A percentile compares a stretch with the other conserved stretches of the same genome.
These are phyloP conservation scores for Pseudomyrmex gracilis DNA, from an alignment of 1,140 invertebrate genomes.

Conservation along the genomic window DNA sequence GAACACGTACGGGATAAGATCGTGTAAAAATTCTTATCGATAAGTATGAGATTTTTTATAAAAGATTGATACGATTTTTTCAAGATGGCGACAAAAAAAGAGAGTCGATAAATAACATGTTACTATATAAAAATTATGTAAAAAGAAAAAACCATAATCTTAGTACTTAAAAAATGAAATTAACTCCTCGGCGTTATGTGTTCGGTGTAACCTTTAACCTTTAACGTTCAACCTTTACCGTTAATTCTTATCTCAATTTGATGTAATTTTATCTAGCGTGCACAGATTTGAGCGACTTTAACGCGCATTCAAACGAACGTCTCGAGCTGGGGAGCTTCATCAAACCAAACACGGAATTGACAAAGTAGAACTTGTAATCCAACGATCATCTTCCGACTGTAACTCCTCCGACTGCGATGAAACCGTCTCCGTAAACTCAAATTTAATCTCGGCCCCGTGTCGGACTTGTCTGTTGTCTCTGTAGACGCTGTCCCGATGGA, in stretches of 20 bases:
- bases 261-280: not conserved
- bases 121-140: no score
- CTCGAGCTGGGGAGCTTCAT: not conserved
- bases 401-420: not conserved
- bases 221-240: no score
- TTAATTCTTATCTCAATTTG: not conserved
- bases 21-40: no score
- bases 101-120: no score
- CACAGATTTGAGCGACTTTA: not conserved
- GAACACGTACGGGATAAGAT: not conserved
- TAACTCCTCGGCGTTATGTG: no score
- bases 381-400: not conserved
- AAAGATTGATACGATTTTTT: no score
- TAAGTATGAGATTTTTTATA: no score
- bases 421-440: constrained; percentile 24
- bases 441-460: constrained; percentile 27
- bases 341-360: not conserved
- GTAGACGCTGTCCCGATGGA: not conserved
- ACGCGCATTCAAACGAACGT: not conserved
- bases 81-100: no score
- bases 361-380: constrained; percentile 18
- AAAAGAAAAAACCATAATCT: no score
- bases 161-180: no score
- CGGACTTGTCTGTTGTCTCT: not conserved
- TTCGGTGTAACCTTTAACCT: no score